These are phyloP conservation scores for Mycogona germanica DNA, from an alignment of 2,888 invertebrate genomes.

Conservation along the genomic window DNA sequence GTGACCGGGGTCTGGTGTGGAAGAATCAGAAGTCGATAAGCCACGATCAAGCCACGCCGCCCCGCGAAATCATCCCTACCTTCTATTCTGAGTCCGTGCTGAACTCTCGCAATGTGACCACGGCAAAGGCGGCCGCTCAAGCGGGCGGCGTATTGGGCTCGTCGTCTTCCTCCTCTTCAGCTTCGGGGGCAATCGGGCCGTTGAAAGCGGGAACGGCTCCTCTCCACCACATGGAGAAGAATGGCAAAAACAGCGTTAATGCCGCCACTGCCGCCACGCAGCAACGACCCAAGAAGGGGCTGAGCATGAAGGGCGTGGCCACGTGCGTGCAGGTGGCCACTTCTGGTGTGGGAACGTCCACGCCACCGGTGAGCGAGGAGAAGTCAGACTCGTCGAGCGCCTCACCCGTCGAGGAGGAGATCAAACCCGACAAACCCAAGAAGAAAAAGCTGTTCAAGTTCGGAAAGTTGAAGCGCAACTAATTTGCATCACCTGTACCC, in stretches of 20 bases:
- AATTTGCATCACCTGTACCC: too few relatives aligned
- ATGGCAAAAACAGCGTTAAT: too few relatives aligned
- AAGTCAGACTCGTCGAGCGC: slow-evolving; percentile 19
- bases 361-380: slow-evolving; percentile 8
- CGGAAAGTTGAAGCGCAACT: background rate
- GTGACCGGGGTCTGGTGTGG: background rate
- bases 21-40: slow-evolving; percentile 9
- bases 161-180: background rate
- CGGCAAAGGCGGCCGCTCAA: too few relatives aligned
- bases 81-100: too few relatives aligned
- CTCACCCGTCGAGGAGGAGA: slow-evolving; percentile 16
- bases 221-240: too few relatives aligned
- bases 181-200: background rate
- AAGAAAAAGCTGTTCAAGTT: slow-evolving; percentile 2
- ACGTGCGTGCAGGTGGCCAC: background rate
- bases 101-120: too few relatives aligned
- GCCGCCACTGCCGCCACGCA: too few relatives aligned
- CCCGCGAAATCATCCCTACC: too few relatives aligned
- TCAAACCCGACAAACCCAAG: slow-evolving; percentile 19
- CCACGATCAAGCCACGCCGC: slow-evolving; percentile 10
- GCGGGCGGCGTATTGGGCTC: background rate
- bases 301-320: background rate
- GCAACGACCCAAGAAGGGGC: background rate
- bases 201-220: too few relatives aligned
- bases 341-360: background rate